Percentiles rank a stretch among this genome's conserved stretches.
These are phyloP conservation scores for Oncorhynchus tshawytscha DNA, from an alignment of 2,113 vertebrate species.

Conservation along the genomic window DNA sequence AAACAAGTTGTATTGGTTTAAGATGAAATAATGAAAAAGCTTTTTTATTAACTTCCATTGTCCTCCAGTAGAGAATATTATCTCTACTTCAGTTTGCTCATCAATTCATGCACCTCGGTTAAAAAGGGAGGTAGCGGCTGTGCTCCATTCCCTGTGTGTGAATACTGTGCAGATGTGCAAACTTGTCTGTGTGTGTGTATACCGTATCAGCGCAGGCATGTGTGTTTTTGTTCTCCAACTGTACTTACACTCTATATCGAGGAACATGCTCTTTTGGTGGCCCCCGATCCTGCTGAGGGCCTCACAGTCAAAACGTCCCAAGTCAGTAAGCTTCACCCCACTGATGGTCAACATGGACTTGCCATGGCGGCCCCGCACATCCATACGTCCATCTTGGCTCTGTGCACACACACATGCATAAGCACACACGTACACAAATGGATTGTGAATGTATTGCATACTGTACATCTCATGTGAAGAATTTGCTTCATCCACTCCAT, in stretches of 20 bases:
- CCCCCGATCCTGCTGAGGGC: conserved; percentile 95
- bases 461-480: too few species aligned
- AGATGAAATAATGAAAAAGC: too few species aligned
- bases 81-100: too few species aligned
- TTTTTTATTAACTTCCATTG: too few species aligned
- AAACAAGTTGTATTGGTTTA: too few species aligned
- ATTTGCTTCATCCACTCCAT: too few species aligned
- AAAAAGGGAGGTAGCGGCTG: too few species aligned
- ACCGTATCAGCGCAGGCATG: conserved; percentile 5
- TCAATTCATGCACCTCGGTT: too few species aligned
- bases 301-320: conserved; percentile 95
- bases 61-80: too few species aligned
- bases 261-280: conserved; percentile 97
- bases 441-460: background rate
- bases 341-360: conserved; percentile 89
- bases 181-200: conserved; percentile 1
- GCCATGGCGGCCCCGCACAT: conserved; percentile 86
- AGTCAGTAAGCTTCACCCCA: conserved; percentile 84
- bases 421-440: background rate
- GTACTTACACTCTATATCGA: conserved; percentile 93
- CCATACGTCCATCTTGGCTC: conserved; percentile 90
- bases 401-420: conserved; percentile 56
- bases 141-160: background rate
- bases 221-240: conserved; percentile 52
- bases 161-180: background rate